Evolutionary conservation across 2,113 vertebrate genomes (phyloP), one percentile per base, ranked within the genome.

Genomic region (Eptatretus burgeri): DNA sequence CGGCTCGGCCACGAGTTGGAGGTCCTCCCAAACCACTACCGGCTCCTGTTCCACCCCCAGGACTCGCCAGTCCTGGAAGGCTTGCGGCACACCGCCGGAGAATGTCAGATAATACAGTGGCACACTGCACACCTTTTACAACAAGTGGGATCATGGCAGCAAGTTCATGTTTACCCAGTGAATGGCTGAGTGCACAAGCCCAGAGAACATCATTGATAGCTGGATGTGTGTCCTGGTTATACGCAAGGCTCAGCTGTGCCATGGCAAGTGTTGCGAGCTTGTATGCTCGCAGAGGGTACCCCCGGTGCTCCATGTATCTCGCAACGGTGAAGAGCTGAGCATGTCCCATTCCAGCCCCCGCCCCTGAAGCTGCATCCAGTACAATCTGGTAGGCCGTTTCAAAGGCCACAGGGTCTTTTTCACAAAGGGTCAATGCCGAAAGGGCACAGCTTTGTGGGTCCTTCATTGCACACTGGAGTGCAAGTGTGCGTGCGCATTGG

Each of bases 181-280:
- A 76, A 66, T 76, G 76, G 68, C 75, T 76, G 62, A 77, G 73
- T 0, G 74, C 75, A 66, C 76, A 77, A 63, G 76, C 71, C 76
- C 76, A 77, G 52, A 76, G 75, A 60, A 77, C 76, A 0, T 76
- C 74, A 0, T 73, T 76, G 67, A 76, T 73, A 1, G 76, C 76
- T 0, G 75, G 74, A 66, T 77, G 76, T 56, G 75, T 72, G 69
- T 77, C 76, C 67, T 77, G 75, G 67, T 74, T 75, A 68, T 74
- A 77, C 63, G 74, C 73, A 1, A 77, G 75, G 66, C 68, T 76
- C 17, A 77, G 74, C 66, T 74, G 74, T 0, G 74, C 72, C 66
- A 77, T 68, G n/a, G 74, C 75, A 64, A 77, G 64, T 0, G 73
- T 74, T 16, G 74, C 74, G 68, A 77, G 70, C 64, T 75, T 76